Evolutionary conservation across 2,113 vertebrate genomes (phyloP).

Genomic region (Chascanopsetta lugubris): DNA sequence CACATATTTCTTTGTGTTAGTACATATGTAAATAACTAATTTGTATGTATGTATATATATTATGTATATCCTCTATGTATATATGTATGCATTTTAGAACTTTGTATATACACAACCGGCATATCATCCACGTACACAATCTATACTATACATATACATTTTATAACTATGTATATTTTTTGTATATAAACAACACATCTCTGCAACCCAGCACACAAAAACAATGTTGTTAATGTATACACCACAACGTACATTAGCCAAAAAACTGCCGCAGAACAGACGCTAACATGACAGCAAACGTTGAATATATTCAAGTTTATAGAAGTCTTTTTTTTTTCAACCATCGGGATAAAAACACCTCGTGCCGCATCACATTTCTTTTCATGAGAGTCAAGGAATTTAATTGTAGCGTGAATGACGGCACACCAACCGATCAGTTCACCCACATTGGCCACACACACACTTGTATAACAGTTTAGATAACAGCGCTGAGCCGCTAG

Average conservation of each 20-base stretch:
- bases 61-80: too few relatives aligned
- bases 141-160: too few relatives aligned
- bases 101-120: too few relatives aligned
- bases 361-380: slow-evolving; percentile 32
- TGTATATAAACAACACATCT: too few relatives aligned
- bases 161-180: too few relatives aligned
- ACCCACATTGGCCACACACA: slow-evolving; percentile 43
- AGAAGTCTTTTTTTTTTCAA: neutral
- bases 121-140: too few relatives aligned
- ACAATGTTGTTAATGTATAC: neutral
- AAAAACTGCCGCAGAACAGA: neutral
- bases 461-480: slow-evolving; percentile 83
- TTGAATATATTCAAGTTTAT: neutral
- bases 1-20: too few relatives aligned
- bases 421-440: slow-evolving; percentile 1
- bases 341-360: neutral
- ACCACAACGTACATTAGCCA: neutral
- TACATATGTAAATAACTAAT: too few relatives aligned
- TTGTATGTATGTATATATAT: too few relatives aligned
- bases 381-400: slow-evolving; percentile 16
- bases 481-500: slow-evolving; percentile 68
- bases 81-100: too few relatives aligned
- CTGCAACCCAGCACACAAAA: neutral
- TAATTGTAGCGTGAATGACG: slow-evolving; percentile 12
- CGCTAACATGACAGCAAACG: neutral